phyloP scores from a whole-genome alignment of 2,888 invertebrate genomes.

The Gandaritis pyraliata region DNA sequence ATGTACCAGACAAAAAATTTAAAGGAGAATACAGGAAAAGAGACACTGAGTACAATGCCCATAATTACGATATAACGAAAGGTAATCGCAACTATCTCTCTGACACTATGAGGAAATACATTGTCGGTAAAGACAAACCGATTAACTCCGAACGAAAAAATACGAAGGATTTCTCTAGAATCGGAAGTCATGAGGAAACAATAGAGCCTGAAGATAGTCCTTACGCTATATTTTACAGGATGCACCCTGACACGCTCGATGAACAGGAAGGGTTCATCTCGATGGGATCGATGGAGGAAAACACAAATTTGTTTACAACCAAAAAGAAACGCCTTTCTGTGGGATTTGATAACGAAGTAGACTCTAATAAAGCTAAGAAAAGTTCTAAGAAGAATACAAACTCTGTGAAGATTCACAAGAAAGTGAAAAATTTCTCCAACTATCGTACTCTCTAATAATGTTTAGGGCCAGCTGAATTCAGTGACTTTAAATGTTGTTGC shows the following conservation, averaged over 20 bases:
- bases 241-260: conserved; percentile 54
- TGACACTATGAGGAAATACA: conserved; percentile 53
- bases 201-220: conserved; percentile 50
- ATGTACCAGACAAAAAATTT: conserved; percentile 41
- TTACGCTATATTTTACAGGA: conserved; percentile 66
- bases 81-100: conserved; percentile 45
- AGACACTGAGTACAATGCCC: conserved; percentile 36
- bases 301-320: conserved; percentile 20
- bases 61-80: conserved; percentile 35
- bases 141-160: conserved; percentile 37
- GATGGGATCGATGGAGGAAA: conserved; percentile 41
- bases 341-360: conserved; percentile 17
- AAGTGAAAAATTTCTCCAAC: conserved; percentile 32
- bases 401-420: conserved; percentile 30
- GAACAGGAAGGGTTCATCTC: conserved; percentile 44
- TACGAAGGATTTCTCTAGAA: conserved; percentile 40
- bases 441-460: conserved; percentile 5
- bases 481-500: not conserved
- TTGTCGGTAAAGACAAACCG: conserved; percentile 49
- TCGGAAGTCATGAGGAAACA: conserved; percentile 50
- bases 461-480: no score
- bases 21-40: conserved; percentile 49
- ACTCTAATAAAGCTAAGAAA: conserved; percentile 12
- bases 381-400: conserved; percentile 17
- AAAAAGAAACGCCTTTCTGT: conserved; percentile 32